phyloP scores from a whole-genome alignment of 2,888 invertebrate species.

The Saturnia pavonia region DNA sequence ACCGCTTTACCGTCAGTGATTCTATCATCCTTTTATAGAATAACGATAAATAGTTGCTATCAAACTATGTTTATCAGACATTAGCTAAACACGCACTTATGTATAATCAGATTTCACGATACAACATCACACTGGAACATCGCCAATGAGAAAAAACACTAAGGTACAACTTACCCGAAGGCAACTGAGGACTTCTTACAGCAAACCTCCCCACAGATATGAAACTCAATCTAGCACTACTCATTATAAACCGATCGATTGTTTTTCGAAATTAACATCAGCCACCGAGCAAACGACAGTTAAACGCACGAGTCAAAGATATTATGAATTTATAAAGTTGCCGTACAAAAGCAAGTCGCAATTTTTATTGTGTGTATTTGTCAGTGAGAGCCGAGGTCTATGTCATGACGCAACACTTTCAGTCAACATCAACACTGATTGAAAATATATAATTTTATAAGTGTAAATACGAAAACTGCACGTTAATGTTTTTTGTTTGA shows the following conservation, averaged over 20 bases:
- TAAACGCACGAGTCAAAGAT: constrained; percentile 53
- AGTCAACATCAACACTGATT: constrained; percentile 73
- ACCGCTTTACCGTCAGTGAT: constrained; percentile 20
- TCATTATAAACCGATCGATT: constrained; percentile 64
- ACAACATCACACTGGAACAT: constrained; percentile 61
- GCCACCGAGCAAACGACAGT: constrained; percentile 57
- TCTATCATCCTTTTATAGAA: constrained; percentile 20
- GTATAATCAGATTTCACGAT: constrained; percentile 30
- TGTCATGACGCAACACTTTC: constrained; percentile 82
- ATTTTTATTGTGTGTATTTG: constrained; percentile 80
- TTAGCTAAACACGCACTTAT: constrained; percentile 28
- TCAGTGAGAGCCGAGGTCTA: constrained; percentile 73
- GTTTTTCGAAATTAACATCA: constrained; percentile 66
- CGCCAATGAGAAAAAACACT: constrained; percentile 59
- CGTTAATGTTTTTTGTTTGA: constrained; percentile 68
- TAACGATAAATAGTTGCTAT: constrained; percentile 37
- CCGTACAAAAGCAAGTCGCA: constrained; percentile 57
- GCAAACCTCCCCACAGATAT: constrained; percentile 76
- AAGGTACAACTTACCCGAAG: constrained; percentile 64
- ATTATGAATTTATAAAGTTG: constrained; percentile 51
- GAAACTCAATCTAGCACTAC: constrained; percentile 77
- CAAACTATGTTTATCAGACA: constrained; percentile 69
- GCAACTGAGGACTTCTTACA: constrained; percentile 70
- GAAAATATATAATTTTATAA: constrained; percentile 54
- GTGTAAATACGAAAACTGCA: constrained; percentile 71